Evolutionary conservation across 2,888 invertebrate genomes (phyloP).

Genomic region (Lamellibrachia satsuma): DNA sequence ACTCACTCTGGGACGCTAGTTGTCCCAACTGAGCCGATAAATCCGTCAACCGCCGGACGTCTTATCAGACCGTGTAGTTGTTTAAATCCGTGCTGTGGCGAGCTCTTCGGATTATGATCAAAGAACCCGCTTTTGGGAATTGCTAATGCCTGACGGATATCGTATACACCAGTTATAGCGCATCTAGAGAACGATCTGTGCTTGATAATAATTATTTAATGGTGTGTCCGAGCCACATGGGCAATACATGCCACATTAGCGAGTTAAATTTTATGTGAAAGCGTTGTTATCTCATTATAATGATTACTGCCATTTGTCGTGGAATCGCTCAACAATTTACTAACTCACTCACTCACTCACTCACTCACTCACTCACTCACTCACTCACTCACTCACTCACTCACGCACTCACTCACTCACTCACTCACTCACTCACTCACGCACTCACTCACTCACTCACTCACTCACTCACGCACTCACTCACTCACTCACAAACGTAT

Average conservation of each 20-base stretch:
- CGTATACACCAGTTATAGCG: no score
- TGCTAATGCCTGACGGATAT: no score
- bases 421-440: no score
- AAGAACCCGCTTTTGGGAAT: neutral
- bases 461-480: neutral
- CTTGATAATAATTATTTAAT: no score
- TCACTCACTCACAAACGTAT: neutral
- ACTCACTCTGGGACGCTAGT: neutral
- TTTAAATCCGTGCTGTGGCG: neutral
- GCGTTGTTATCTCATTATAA: neutral
- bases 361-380: neutral
- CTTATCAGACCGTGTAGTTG: neutral
- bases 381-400: neutral
- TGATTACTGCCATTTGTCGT: neutral
- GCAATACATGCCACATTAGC: no score
- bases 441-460: no score
- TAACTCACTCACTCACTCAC: neutral
- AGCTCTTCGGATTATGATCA: neutral
- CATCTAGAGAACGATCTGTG: no score
- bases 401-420: neutral
- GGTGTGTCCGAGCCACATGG: no score
- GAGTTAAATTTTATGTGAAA: neutral
- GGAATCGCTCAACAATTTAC: neutral
- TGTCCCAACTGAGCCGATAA: neutral
- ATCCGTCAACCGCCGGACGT: neutral